Conservation (phyloP, 2,113 vertebrate species). For the Pandion haliaetus region DNA sequence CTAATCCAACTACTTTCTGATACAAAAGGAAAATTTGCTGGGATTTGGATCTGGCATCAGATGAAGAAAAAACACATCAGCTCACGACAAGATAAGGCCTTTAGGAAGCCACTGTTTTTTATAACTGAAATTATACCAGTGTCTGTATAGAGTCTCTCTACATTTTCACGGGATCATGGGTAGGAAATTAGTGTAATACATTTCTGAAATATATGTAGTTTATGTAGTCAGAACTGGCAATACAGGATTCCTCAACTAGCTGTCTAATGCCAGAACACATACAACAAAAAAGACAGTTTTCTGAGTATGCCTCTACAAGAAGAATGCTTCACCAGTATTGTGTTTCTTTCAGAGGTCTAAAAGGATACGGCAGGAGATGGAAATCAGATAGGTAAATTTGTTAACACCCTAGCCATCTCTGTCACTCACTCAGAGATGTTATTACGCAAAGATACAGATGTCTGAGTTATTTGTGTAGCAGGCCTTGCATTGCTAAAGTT, state of each 20-base stretch:
- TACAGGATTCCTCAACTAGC: background rate
- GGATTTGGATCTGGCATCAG: background rate
- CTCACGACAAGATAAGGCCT: background rate
- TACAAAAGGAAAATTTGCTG: background rate
- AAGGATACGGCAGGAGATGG: background rate
- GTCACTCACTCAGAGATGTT: background rate
- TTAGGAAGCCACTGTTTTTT: background rate
- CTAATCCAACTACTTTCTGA: background rate
- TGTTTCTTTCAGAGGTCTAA: background rate
- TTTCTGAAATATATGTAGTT: background rate
- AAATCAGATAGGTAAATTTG: background rate
- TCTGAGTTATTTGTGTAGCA: background rate
- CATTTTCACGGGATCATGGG: background rate
- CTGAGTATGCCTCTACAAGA: background rate
- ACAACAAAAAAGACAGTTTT: background rate
- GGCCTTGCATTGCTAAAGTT: background rate
- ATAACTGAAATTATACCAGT: background rate
- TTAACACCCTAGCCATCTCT: background rate
- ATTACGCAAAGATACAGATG: background rate
- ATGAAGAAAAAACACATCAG: background rate
- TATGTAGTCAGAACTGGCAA: background rate
- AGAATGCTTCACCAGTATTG: background rate
- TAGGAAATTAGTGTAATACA: background rate
- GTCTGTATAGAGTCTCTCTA: background rate
- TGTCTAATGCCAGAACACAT: accelerated